Conservation (phyloP, 2,888 invertebrate species). For the Drosophila atripex region DNA sequence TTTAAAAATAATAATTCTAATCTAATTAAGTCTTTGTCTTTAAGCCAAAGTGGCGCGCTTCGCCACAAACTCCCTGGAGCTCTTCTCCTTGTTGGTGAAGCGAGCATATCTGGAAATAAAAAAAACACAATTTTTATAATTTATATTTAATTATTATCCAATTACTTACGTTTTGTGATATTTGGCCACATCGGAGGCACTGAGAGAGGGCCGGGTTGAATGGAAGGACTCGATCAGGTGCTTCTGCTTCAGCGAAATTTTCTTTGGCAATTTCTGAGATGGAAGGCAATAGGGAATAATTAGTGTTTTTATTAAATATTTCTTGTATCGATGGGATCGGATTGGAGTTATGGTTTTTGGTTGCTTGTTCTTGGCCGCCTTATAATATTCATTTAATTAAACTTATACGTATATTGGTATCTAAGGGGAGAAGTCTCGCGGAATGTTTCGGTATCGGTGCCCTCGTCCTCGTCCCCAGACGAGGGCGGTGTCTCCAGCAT, state of each 20-base stretch:
- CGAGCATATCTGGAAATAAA: constrained; percentile 85
- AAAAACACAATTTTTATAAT: background rate
- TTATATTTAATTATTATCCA: background rate
- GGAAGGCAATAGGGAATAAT: constrained; percentile 26
- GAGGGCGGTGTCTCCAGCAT: constrained; percentile 94
- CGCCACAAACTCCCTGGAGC: constrained; percentile 85
- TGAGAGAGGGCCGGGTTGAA: constrained; percentile 91
- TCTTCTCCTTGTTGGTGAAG: constrained; percentile 86
- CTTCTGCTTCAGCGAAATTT: constrained; percentile 85
- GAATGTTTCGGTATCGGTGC: constrained; percentile 75
- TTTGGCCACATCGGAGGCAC: constrained; percentile 87
- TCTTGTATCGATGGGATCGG: constrained; percentile 31
- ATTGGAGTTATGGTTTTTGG: constrained; percentile 27
- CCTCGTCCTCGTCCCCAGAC: constrained; percentile 87
- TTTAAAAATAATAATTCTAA: constrained; percentile 32
- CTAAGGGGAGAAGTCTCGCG: constrained; percentile 73
- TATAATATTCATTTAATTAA: constrained; percentile 65
- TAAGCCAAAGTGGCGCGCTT: constrained; percentile 87
- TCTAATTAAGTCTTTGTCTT: constrained; percentile 51
- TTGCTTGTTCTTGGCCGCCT: constrained; percentile 47
- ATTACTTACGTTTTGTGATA: constrained; percentile 90
- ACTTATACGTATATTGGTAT: constrained; percentile 82
- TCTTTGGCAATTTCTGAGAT: constrained; percentile 81
- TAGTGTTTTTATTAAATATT: constrained; percentile 19
- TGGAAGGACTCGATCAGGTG: constrained; percentile 88